Evolutionary conservation across 2,888 invertebrate genomes (phyloP).

Genomic region (Dryadula phaetusa): DNA sequence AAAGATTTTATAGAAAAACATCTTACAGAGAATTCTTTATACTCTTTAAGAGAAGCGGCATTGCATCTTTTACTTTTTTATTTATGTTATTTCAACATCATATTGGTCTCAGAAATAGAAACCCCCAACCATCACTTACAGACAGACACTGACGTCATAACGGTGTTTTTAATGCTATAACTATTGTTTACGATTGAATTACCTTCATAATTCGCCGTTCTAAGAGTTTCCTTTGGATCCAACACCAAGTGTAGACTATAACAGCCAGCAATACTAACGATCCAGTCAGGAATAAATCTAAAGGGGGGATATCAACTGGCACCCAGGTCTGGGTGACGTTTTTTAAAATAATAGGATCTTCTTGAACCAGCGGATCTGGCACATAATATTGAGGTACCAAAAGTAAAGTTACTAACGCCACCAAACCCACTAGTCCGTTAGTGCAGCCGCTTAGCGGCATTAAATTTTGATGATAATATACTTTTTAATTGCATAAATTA

Average conservation of each 20-base stretch:
- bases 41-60: too few relatives aligned
- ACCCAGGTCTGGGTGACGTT: slow-evolving; percentile 48
- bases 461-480: slow-evolving; percentile 13
- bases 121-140: too few relatives aligned
- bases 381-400: slow-evolving; percentile 69
- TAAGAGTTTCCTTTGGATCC: slow-evolving; percentile 73
- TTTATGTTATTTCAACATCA: too few relatives aligned
- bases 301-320: slow-evolving; percentile 54
- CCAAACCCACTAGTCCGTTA: slow-evolving; percentile 60
- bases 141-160: too few relatives aligned
- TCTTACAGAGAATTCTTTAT: too few relatives aligned
- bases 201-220: slow-evolving; percentile 72
- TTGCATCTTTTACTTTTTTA: too few relatives aligned
- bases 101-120: too few relatives aligned
- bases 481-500: slow-evolving; percentile 17
- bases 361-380: slow-evolving; percentile 55
- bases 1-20: too few relatives aligned
- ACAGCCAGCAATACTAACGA: slow-evolving; percentile 57
- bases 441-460: slow-evolving; percentile 67
- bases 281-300: slow-evolving; percentile 62
- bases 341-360: slow-evolving; percentile 47
- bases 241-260: slow-evolving; percentile 64
- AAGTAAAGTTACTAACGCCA: slow-evolving; percentile 62
- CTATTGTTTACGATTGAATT: slow-evolving; percentile 8
- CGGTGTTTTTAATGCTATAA: too few relatives aligned